These are phyloP conservation scores for Ctenicera cuprea DNA, from an alignment of 2,888 invertebrate species.

Conservation along the genomic window DNA sequence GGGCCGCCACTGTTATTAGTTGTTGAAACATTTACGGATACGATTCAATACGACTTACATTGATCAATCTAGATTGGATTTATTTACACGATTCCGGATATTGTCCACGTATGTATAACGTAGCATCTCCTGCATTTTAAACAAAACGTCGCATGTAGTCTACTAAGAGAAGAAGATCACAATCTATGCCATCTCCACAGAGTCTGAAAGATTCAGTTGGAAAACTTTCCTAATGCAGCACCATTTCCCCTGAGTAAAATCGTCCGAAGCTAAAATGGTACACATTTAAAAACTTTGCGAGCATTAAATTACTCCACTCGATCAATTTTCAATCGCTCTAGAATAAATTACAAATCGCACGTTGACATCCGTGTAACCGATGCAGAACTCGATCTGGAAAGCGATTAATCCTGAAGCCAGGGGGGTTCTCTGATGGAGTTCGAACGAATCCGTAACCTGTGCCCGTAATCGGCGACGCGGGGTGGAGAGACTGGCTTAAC, in stretches of 20 bases:
- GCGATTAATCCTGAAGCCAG: conserved; percentile 51
- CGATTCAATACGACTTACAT: no score
- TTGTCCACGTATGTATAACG: no score
- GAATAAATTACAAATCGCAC: conserved; percentile 54
- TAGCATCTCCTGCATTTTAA: background rate
- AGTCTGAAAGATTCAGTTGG: conserved; percentile 19
- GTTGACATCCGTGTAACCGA: conserved; percentile 54
- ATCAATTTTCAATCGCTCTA: conserved; percentile 53
- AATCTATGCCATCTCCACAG: conserved; percentile 18
- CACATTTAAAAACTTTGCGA: conserved; percentile 49
- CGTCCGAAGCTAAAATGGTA: conserved; percentile 39
- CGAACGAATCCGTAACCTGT: conserved; percentile 48
- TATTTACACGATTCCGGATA: no score
- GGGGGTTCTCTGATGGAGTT: conserved; percentile 45
- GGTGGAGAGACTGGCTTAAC: conserved; percentile 33
- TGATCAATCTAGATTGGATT: no score
- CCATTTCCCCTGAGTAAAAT: conserved; percentile 35
- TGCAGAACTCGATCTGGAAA: conserved; percentile 53
- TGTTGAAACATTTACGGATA: no score
- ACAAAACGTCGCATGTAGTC: background rate
- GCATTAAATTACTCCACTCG: conserved; percentile 54
- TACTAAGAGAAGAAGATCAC: conserved; percentile 29
- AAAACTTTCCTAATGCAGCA: conserved; percentile 34
- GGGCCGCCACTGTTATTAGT: no score
- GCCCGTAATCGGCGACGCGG: conserved; percentile 36